Evolutionary conservation across 2,888 invertebrate genomes (phyloP), one percentile per base, ranked within the genome.

Genomic region (Melipona bicolor): DNA sequence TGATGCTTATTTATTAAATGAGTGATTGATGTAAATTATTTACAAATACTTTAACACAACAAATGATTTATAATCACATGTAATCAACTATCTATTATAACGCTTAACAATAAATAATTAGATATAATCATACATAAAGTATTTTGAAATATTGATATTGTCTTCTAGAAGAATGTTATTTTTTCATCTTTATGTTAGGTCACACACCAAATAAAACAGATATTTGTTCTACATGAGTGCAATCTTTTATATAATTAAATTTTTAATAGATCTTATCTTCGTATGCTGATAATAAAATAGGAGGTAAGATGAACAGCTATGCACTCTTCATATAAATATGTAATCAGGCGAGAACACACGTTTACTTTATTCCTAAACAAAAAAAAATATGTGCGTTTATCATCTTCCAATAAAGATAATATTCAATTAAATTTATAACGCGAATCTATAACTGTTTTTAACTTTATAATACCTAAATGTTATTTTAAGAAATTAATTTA

Each of bases 311-410:
- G 86, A 83, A 88, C 90, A 83, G 85, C 86, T 89, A 90, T 75
- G 84, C 73, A 85, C 82, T 87, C 90, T 90, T 91, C 91, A 77
- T 89, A 90, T 79, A 91, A 91, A 91, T 90, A 92, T 89, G 89
- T 87, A 90, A 91, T 90, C 88, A 79, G 88, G 36, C 9, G 84
- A 88, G 89, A 89, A 91, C 88, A 87, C 81, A 87, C 81, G 84
- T 88, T 89, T 89, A 91, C 76, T 84, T 87, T 91, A 91, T 87
- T 90, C 91, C 92, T 92, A 91, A 90, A 92, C 89, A 91, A 90
- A 90, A 86, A 92, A 77, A 50, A 86, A 91, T 86, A 88, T 75
- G 91, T 87, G 90, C 71, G 84, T 89, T 89, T 88, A 87, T 83
- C 77, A 82, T 88, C 83, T 84, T 75, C 50, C 79, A 73, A 49